phyloP scores from a whole-genome alignment of 2,888 invertebrate species.

The Sabatieria punctata region DNA sequence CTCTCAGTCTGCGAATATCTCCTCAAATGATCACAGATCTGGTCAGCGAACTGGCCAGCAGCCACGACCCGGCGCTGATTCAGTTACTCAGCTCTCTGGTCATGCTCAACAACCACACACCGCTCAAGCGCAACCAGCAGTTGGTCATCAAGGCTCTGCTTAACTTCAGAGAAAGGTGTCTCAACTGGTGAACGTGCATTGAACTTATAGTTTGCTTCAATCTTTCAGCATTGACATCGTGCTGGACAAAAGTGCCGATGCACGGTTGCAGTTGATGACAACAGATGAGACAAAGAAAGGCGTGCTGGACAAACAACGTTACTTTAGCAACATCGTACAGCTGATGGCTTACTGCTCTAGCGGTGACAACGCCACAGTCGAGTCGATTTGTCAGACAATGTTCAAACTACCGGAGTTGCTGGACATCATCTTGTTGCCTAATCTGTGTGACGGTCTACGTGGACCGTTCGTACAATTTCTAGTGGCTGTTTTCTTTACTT shows the following conservation, averaged over 20 bases:
- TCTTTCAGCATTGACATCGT: constrained; percentile 28
- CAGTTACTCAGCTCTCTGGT: constrained; percentile 2
- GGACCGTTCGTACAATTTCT: constrained; percentile 32
- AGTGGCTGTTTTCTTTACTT: constrained; percentile 32
- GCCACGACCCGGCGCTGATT: background rate
- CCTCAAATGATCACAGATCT: constrained; percentile 9
- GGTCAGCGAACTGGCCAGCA: background rate
- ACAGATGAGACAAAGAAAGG: constrained; percentile 1
- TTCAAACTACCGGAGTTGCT: constrained; percentile 30
- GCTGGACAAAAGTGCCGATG: constrained; percentile 17
- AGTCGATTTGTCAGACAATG: constrained; percentile 34
- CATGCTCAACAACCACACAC: constrained; percentile 15
- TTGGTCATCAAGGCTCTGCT: constrained; percentile 34
- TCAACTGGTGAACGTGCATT: no score
- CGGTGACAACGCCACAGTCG: constrained; percentile 22
- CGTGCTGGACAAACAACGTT: background rate
- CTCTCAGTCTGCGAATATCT: constrained; percentile 30
- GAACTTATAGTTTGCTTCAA: no score
- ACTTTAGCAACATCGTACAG: constrained; percentile 23
- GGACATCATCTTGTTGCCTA: constrained; percentile 25
- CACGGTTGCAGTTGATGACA: background rate
- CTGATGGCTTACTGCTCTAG: constrained; percentile 31
- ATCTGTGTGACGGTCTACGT: constrained; percentile 29
- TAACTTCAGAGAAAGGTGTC: constrained; percentile 19
- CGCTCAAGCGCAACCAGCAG: constrained; percentile 33